Base-by-base conservation (phyloP, 2,888 invertebrate species). In the Reticulitermes lucifugus region DNA sequence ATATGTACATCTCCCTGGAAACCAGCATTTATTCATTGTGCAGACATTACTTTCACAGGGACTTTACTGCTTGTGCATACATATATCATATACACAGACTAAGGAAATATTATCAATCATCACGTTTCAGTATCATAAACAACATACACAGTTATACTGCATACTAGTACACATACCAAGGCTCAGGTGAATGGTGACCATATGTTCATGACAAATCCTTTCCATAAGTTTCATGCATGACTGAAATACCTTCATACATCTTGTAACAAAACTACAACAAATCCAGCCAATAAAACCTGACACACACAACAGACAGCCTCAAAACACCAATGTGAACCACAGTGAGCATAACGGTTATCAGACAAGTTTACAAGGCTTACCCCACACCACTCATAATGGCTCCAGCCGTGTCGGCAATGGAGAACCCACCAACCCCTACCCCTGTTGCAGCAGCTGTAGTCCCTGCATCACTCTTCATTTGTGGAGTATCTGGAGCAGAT, bases 341-440 rank as follows among this genome's bases (percentile, higher is more conserved):
- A 18, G 21, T 12, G 18, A 73, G 73, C 41, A 77, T 46, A 41
- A 77, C n/a, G 22, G 51, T 21, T 46, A 77, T 46, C 77, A 77
- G 77, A 46, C 41, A n/a, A 46, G 25, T 22, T n/a, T n/a, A 35
- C 21, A 18, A 60, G 79, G 89, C 89, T 89, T 89, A 89, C 89
- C 89, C 89, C 87, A 89, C 89, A 86, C 88, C 88, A 88, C 88
- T 88, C 86, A 89, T 89, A 87, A 89, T 88, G 75, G 84, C 84
- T 29, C 80, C 84, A 35, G 83, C 83, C 41, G 83, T 83, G 77
- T 84, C 84, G 25, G 80, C 79, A 55, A 84, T 79, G 60, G 84
- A 84, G 77, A 84, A 84, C 7, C 71, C 83, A 73, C 71, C 70
- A 29, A 83, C 83, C 55, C 73, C 83, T 22, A 65, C 51, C 55